These are phyloP conservation scores for Phenacoccus solenopsis DNA, from an alignment of 1,140 invertebrate species.

Conservation along the genomic window DNA sequence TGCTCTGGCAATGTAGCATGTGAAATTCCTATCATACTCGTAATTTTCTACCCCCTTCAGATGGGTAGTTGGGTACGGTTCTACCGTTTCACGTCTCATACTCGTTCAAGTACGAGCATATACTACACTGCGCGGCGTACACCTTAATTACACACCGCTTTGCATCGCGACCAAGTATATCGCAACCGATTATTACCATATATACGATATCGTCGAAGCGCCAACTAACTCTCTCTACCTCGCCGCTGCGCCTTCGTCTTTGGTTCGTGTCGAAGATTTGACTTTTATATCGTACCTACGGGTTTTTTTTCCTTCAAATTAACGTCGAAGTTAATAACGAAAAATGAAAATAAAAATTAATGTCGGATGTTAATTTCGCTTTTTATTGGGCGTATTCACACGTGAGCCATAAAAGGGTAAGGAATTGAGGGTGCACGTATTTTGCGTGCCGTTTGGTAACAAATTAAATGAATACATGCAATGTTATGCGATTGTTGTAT, in stretches of 20 bases:
- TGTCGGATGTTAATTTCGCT: conserved; percentile 15
- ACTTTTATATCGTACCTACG: background rate
- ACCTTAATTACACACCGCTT: too few species aligned
- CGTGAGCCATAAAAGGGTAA: conserved; percentile 6
- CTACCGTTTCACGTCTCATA: too few species aligned
- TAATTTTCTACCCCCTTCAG: too few species aligned
- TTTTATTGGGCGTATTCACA: conserved; percentile 15
- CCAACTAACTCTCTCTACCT: too few species aligned
- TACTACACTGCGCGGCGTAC: too few species aligned
- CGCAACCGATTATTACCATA: background rate
- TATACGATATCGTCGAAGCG: background rate
- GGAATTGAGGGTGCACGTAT: conserved; percentile 7
- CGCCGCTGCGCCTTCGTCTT: background rate
- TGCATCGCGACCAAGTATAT: background rate
- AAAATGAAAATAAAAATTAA: conserved; percentile 18
- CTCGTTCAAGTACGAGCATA: too few species aligned
- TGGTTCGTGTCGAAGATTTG: background rate
- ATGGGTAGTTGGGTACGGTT: too few species aligned
- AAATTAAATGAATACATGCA: conserved; percentile 3
- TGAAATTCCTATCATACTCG: too few species aligned
- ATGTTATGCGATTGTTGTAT: conserved; percentile 1
- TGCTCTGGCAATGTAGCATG: too few species aligned
- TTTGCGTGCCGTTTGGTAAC: background rate
- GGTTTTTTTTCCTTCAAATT: background rate
- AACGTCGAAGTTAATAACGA: background rate